Evolutionary conservation across 2,113 vertebrate genomes (phyloP).

Genomic region (Corythoichthys haematopterus): DNA sequence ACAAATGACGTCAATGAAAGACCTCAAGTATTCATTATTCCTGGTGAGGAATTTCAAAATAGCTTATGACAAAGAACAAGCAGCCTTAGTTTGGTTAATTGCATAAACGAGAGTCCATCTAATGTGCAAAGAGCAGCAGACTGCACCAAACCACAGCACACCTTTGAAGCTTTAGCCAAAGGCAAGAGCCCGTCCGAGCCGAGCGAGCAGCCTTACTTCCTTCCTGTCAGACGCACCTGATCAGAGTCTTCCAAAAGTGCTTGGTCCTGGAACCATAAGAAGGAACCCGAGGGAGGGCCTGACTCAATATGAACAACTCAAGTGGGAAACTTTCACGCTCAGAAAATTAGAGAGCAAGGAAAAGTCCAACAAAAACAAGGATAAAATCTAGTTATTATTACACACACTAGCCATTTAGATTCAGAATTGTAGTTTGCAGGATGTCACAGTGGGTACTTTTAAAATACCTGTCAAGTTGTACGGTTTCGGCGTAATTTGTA

Average conservation of each 20-base stretch:
- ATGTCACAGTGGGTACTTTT: background rate
- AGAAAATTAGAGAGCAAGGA: background rate
- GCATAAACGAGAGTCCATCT: slow-evolving; percentile 11
- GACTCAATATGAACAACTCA: slow-evolving; percentile 23
- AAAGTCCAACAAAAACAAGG: background rate
- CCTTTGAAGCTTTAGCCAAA: slow-evolving; percentile 59
- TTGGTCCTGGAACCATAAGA: slow-evolving; percentile 73
- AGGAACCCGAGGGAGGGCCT: slow-evolving; percentile 36
- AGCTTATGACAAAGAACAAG: slow-evolving; percentile 9
- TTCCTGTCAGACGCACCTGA: slow-evolving; percentile 65
- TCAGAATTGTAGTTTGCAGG: background rate
- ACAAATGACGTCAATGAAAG: background rate
- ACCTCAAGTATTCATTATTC: background rate
- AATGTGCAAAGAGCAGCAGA: slow-evolving; percentile 43
- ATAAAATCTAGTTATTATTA: background rate
- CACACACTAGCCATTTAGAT: background rate
- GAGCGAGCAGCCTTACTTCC: slow-evolving; percentile 52
- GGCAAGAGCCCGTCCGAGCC: slow-evolving; percentile 31
- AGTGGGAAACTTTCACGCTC: background rate
- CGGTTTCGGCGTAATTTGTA: too few species aligned
- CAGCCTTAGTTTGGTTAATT: slow-evolving; percentile 51
- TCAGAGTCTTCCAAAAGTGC: slow-evolving; percentile 56
- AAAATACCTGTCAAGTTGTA: background rate
- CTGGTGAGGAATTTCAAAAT: background rate
- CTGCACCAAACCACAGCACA: slow-evolving; percentile 57